Evolutionary conservation across 2,113 vertebrate species (phyloP), one percentile per base, ranked within the genome.

Genomic region (Sylvietta virens): DNA sequence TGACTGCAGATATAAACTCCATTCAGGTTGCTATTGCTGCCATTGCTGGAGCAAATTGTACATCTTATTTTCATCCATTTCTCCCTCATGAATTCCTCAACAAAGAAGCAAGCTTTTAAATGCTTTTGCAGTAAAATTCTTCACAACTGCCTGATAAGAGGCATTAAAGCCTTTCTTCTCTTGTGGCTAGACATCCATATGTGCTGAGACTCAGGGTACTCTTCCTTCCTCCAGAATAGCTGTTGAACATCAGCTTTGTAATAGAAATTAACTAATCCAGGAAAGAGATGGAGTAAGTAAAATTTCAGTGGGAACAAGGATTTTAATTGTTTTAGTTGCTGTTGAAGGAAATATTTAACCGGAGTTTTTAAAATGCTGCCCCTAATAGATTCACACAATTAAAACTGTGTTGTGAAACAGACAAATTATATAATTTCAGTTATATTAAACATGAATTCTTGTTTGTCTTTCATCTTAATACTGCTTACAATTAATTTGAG

Each of bases 281-380:
- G 12, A 72, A 81, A 72, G 3, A 3, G 3, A 3, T 5, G 5
- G 37, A 23, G 8, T 30, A 62, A 44, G 27, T 17, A 39, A 67
- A n/a, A 1, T 72, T 84, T 64, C 42, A 54, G 10, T 40, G 16
- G 45, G 33, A 88, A 54, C 0, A 1, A 33, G 6, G 4, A 14
- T 39, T 54, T 19, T 31, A 40, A 37, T 23, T 64, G 1, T 39
- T 73, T 64, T 28, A 60, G 33, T 28, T 37, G 16, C 26, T 79
- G 8, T 27, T 66, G 22, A 79, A 74, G 26, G 18, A n/a, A 80
- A 45, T 26, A 57, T 3, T 19, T n/a, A 19, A 37, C 11, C 11
- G 3, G 31, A 65, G 5, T 20, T 82, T 70, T 37, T 21, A 45
- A 89, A 84, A 66, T 35, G 12, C 1, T 66, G 15, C 6, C 2